Evolutionary conservation across 2,113 vertebrate genomes (phyloP).

Genomic region (Numida meleagris): DNA sequence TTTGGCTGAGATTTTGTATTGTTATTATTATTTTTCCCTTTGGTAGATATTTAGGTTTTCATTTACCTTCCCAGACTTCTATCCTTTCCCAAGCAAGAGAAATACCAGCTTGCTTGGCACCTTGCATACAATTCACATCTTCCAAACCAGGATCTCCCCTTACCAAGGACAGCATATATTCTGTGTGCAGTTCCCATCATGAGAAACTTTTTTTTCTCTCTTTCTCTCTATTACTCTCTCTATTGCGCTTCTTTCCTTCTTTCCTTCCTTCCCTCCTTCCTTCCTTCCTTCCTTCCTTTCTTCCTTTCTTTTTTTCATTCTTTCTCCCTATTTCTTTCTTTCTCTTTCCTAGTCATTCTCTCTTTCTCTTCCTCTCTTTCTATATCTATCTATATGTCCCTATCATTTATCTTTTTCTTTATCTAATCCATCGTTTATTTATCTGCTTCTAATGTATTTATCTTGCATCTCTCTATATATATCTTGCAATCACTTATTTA

Average conservation of each 20-base stretch:
- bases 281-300: not conserved
- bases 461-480: conserved; percentile 24
- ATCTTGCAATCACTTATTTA: conserved; percentile 31
- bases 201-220: not conserved
- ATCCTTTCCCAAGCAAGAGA: conserved; percentile 15
- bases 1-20: not conserved
- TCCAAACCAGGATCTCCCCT: conserved; percentile 69
- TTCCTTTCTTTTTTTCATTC: not conserved
- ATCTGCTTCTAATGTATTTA: conserved; percentile 27
- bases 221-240: too few relatives aligned
- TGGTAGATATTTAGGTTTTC: not conserved
- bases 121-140: conserved; percentile 31
- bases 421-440: conserved; percentile 49
- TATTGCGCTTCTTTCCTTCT: rapidly evolving
- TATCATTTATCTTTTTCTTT: not conserved
- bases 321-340: not conserved
- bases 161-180: not conserved
- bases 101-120: not conserved
- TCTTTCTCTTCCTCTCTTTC: not conserved
- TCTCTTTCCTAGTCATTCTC: too few relatives aligned
- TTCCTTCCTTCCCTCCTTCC: too few relatives aligned
- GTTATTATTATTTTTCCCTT: not conserved
- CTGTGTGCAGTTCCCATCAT: not conserved
- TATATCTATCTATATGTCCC: not conserved
- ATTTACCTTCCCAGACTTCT: not conserved